Conservation (phyloP, 2,113 vertebrate genomes). For the Microcebus griseorufus region DNA sequence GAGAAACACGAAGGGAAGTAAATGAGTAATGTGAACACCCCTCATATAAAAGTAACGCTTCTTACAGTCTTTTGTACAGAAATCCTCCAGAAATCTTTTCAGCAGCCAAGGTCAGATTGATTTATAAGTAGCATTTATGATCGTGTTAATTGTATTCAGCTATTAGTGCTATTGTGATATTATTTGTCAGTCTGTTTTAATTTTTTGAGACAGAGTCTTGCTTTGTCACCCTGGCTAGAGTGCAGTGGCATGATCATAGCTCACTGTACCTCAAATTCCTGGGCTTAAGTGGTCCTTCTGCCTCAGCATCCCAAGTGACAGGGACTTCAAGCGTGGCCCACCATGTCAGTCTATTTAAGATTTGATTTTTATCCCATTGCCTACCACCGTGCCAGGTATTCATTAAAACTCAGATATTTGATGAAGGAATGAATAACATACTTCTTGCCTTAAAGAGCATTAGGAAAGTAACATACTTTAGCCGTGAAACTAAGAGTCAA, state of each 20-base stretch:
- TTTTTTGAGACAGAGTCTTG: too few species aligned
- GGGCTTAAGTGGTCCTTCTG: too few species aligned
- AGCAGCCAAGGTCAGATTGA: not conserved
- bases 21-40: not conserved
- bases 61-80: not conserved
- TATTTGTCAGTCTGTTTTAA: not conserved
- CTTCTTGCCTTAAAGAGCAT: slow-evolving; percentile 36
- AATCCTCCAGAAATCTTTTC: slow-evolving; percentile 7
- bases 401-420: not conserved
- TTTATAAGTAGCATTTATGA: slow-evolving; percentile 40
- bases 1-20: not conserved
- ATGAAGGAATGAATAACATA: not conserved
- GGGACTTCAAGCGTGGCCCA: too few species aligned
- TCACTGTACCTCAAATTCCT: too few species aligned
- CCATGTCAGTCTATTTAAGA: not conserved
- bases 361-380: slow-evolving; percentile 29
- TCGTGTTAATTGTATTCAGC: not conserved
- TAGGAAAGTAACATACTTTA: not conserved
- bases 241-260: too few species aligned
- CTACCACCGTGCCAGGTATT: slow-evolving; percentile 11
- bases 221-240: too few species aligned
- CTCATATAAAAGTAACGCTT: not conserved
- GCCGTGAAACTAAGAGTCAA: not conserved
- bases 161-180: slow-evolving; percentile 41
- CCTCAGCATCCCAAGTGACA: too few species aligned